These are phyloP conservation scores for Rousettus madagascariensis DNA, from an alignment of 2,797 vertebrate genomes.

Conservation along the genomic window DNA sequence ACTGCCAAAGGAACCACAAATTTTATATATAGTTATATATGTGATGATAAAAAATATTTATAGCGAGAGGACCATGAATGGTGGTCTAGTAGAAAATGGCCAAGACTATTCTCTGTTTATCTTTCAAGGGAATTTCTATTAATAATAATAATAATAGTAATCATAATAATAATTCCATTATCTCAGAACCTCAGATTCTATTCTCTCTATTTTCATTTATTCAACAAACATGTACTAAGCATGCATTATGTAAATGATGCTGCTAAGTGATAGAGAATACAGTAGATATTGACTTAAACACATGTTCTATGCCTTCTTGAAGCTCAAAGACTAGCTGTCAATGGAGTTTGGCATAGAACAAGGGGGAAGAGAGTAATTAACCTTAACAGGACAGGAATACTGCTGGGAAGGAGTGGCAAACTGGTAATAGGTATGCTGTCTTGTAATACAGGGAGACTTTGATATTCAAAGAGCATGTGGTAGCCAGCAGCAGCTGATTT, in stretches of 20 bases:
- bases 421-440: background rate
- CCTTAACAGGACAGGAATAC: background rate
- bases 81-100: background rate
- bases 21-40: background rate
- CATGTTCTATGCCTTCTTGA: background rate
- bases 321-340: background rate
- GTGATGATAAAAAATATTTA: background rate
- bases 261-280: background rate
- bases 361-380: background rate
- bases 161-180: background rate
- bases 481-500: background rate
- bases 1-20: background rate
- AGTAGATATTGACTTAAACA: background rate
- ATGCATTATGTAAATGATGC: background rate
- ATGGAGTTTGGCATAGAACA: background rate
- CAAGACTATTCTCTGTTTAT: background rate
- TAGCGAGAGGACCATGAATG: background rate
- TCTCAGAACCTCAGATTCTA: background rate
- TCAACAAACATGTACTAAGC: background rate
- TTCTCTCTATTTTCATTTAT: background rate
- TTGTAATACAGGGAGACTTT: background rate
- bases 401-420: background rate
- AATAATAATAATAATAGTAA: background rate
- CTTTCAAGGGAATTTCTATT: background rate
- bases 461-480: background rate